Percentiles rank a stretch among this genome's conserved stretches.
Evolutionary conservation across 2,797 vertebrate species (phyloP).

Genomic region (Lithobates sylvaticus): DNA sequence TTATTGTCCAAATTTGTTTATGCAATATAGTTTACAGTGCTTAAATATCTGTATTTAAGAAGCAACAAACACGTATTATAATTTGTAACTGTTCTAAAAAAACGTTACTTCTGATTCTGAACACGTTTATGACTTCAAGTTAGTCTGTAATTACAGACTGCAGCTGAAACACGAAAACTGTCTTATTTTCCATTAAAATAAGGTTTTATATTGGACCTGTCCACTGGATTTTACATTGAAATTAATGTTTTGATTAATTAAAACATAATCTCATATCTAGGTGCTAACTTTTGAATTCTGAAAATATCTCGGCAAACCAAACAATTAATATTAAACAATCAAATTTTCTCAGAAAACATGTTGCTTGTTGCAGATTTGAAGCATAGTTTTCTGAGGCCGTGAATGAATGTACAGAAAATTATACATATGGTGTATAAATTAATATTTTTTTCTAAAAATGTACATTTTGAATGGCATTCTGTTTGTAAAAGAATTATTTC

Average conservation of each 20-base stretch:
- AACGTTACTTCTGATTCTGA: no score
- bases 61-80: no score
- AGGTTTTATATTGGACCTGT: not conserved
- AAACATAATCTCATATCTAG: not conserved
- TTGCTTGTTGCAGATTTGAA: not conserved
- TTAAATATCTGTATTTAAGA: no score
- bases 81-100: no score
- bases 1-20: no score
- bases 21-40: no score
- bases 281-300: not conserved
- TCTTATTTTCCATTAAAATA: not conserved
- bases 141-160: not conserved
- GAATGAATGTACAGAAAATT: constrained; percentile 32
- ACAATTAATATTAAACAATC: not conserved
- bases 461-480: constrained; percentile 9
- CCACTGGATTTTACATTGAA: not conserved
- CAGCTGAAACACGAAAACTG: not conserved
- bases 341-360: not conserved
- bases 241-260: not conserved
- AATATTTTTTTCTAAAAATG: constrained; percentile 1
- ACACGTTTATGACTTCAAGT: no score
- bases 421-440: not conserved
- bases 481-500: not conserved
- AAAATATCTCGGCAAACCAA: not conserved
- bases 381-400: not conserved